These are phyloP conservation scores for Exaiptasia diaphana DNA, from an alignment of 64 coral and sea anemone species.

Conservation along the genomic window DNA sequence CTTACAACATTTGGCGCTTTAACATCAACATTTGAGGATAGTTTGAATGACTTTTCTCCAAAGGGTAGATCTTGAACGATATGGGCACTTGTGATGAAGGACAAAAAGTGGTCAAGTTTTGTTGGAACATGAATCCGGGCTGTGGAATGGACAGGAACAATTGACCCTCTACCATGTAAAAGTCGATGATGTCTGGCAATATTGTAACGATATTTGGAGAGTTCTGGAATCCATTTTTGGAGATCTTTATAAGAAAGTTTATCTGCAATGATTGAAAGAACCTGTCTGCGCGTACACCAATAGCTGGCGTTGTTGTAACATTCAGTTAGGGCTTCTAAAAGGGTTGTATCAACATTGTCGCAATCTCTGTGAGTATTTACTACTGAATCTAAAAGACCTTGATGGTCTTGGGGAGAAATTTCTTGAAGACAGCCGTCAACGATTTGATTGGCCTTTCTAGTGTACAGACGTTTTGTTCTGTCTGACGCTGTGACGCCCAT, in stretches of 20 bases:
- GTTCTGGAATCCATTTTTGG: slow-evolving; percentile 14
- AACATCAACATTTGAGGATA: slow-evolving; percentile 1
- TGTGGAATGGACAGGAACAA: not conserved
- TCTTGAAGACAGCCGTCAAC: slow-evolving; percentile 6
- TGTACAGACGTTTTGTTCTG: slow-evolving; percentile 25
- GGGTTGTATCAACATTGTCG: slow-evolving; percentile 2
- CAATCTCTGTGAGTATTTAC: too few relatives aligned
- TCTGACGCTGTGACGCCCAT: slow-evolving; percentile 20
- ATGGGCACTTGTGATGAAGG: slow-evolving; percentile 21
- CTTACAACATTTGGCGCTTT: slow-evolving; percentile 25
- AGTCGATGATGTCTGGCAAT: slow-evolving; percentile 19
- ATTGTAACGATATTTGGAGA: slow-evolving; percentile 20
- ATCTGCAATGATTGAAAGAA: slow-evolving; percentile 24
- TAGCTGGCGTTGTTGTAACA: slow-evolving; percentile 29
- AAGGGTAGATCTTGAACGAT: slow-evolving; percentile 38
- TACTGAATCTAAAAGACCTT: not conserved
- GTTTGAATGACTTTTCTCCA: slow-evolving; percentile 25
- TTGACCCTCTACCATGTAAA: slow-evolving; percentile 7
- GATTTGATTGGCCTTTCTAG: slow-evolving; percentile 22
- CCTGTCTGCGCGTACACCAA: slow-evolving; percentile 22
- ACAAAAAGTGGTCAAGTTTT: slow-evolving; percentile 29
- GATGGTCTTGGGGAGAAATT: slow-evolving; percentile 16
- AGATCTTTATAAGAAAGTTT: not conserved
- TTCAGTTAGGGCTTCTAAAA: slow-evolving; percentile 4
- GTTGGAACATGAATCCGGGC: slow-evolving; percentile 2